Percentiles rank a stretch among this genome's conserved stretches.
phyloP scores from a whole-genome alignment of 2,113 vertebrate genomes.

The Mesoclemmys tuberculata region DNA sequence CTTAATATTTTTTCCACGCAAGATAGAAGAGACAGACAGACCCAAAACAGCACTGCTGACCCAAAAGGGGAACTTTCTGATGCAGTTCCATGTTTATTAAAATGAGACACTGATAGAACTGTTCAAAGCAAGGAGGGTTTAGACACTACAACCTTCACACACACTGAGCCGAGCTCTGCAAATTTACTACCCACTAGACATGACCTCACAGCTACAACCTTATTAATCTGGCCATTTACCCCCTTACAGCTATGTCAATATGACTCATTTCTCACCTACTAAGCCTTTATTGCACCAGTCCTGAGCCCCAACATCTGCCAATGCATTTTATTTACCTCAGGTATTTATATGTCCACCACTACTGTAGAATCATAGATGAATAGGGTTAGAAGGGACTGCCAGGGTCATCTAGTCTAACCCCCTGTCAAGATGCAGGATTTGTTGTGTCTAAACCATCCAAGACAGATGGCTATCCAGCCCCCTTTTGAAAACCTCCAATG shows the following conservation, averaged over 20 bases:
- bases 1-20: neutral
- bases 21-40: neutral
- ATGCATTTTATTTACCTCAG: neutral
- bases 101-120: neutral
- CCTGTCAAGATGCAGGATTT: too few relatives aligned
- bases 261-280: neutral
- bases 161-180: neutral
- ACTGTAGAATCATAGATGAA: too few relatives aligned
- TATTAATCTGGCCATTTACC: neutral
- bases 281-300: neutral
- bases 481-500: too few relatives aligned
- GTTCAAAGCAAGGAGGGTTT: neutral
- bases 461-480: too few relatives aligned
- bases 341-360: neutral
- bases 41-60: neutral
- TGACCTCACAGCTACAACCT: neutral
- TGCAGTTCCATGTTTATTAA: neutral
- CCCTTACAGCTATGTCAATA: neutral
- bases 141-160: neutral
- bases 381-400: too few relatives aligned
- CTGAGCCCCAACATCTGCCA: neutral
- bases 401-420: too few relatives aligned
- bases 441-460: too few relatives aligned
- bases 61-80: neutral
- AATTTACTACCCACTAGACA: neutral